Evolutionary conservation across 2,888 invertebrate genomes (phyloP).

Genomic region (Spilosoma lubricipeda): DNA sequence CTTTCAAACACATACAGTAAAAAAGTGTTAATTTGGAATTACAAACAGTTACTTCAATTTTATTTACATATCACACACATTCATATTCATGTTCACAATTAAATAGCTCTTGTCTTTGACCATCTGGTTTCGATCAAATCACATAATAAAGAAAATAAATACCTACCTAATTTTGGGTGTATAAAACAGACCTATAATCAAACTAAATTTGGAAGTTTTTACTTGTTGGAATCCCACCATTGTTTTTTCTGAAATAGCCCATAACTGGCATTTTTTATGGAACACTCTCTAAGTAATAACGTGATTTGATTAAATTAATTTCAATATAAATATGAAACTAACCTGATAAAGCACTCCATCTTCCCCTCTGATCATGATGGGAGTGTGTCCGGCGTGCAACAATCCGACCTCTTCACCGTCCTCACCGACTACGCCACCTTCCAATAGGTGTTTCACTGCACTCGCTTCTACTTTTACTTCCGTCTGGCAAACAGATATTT

Average conservation of each 20-base stretch:
- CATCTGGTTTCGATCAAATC: neutral
- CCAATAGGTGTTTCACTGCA: constrained; percentile 86
- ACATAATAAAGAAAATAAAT: neutral
- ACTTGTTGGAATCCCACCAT: neutral
- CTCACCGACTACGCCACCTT: constrained; percentile 76
- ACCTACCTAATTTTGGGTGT: neutral
- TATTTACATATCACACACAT: neutral
- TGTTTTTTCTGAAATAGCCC: too few species aligned
- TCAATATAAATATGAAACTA: constrained; percentile 5
- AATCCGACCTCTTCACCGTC: constrained; percentile 77
- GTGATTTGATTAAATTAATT: neutral
- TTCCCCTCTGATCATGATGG: constrained; percentile 93
- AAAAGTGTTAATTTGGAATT: too few species aligned
- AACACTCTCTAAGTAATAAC: neutral
- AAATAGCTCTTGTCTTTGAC: neutral
- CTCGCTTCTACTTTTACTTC: constrained; percentile 84
- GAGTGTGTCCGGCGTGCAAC: constrained; percentile 82
- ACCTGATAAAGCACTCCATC: constrained; percentile 93
- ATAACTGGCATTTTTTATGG: too few species aligned
- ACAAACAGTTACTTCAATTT: too few species aligned
- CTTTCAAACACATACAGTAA: too few species aligned
- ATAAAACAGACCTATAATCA: neutral
- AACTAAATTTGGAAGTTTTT: neutral
- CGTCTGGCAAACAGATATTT: constrained; percentile 53
- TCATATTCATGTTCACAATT: too few species aligned